phyloP scores from a whole-genome alignment of 2,888 invertebrate genomes.

The Parnassius apollo region DNA sequence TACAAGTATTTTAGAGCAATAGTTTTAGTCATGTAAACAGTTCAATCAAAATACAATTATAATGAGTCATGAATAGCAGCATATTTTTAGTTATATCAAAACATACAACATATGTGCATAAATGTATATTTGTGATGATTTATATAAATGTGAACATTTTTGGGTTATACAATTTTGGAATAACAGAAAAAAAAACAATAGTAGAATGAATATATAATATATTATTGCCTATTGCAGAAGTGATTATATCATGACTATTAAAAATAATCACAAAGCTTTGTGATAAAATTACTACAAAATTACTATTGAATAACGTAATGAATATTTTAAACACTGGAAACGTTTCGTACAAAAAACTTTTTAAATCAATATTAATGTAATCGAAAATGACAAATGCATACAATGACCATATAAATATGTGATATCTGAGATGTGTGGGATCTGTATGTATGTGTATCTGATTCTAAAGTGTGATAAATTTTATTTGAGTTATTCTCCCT shows the following conservation, averaged over 20 bases:
- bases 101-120: not conserved
- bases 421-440: no score
- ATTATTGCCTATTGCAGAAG: conserved; percentile 13
- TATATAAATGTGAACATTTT: conserved; percentile 11
- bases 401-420: no score
- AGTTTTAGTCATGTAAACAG: not conserved
- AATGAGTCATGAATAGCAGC: not conserved
- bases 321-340: not conserved
- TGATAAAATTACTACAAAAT: not conserved
- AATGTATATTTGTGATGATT: not conserved
- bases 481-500: not conserved
- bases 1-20: not conserved
- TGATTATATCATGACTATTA: conserved; percentile 2
- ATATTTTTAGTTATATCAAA: not conserved
- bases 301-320: not conserved
- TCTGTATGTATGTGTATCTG: no score
- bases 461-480: not conserved
- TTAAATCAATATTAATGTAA: not conserved
- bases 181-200: not conserved
- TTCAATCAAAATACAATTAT: not conserved
- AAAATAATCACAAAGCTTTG: not conserved
- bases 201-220: conserved; percentile 3
- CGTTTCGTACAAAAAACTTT: conserved; percentile 7
- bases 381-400: no score
- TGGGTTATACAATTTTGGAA: conserved; percentile 14